A percentile compares a stretch with the other conserved stretches of the same genome.
phyloP scores from a whole-genome alignment of 2,113 vertebrate species.

The Lepidothrix coronata region DNA sequence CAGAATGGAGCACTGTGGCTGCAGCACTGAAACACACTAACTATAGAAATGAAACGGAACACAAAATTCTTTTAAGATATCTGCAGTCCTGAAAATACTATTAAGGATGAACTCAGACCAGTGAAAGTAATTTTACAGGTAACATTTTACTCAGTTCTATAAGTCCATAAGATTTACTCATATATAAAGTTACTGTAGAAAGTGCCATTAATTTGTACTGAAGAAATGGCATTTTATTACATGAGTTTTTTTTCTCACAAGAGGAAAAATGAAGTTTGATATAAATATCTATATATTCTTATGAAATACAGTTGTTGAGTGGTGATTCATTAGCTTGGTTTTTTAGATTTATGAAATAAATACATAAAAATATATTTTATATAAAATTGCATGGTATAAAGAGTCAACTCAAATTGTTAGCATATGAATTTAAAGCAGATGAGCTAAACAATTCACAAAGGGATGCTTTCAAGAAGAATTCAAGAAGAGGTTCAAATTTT shows the following conservation, averaged over 20 bases:
- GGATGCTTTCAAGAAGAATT: background rate
- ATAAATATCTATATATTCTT: background rate
- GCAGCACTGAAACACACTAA: background rate
- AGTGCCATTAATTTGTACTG: background rate
- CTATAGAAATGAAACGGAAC: background rate
- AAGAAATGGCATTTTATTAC: background rate
- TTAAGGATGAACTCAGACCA: background rate
- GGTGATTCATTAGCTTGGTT: background rate
- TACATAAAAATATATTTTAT: background rate
- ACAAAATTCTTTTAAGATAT: background rate
- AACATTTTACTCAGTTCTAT: background rate
- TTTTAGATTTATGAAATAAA: background rate
- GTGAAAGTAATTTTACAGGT: background rate
- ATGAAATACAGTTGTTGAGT: background rate
- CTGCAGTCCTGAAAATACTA: background rate
- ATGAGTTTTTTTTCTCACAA: background rate
- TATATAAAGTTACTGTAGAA: background rate
- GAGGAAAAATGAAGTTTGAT: background rate
- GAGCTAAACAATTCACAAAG: background rate
- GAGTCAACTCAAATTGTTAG: background rate
- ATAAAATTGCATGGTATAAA: background rate
- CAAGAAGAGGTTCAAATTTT: background rate
- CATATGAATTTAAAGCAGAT: background rate
- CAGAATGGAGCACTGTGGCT: background rate
- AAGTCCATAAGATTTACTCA: background rate